phyloP scores from a whole-genome alignment of 2,113 vertebrate genomes.

The Bufo gargarizans region DNA sequence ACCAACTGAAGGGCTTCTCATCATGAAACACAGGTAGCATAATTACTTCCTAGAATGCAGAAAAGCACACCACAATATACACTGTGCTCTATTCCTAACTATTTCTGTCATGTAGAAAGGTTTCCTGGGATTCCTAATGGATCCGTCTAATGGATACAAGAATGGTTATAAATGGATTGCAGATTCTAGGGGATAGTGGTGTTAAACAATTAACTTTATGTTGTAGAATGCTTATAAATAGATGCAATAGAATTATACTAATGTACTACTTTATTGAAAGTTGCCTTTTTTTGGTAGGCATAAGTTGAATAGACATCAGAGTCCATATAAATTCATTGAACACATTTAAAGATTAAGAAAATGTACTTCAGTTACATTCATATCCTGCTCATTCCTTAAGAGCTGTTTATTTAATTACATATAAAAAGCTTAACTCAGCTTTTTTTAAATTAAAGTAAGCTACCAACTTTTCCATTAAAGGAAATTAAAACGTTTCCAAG shows the following conservation, averaged over 20 bases:
- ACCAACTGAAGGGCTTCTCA: neutral
- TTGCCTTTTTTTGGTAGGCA: constrained; percentile 9
- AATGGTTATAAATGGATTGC: neutral
- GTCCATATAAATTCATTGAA: neutral
- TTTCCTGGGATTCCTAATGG: neutral
- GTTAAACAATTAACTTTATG: neutral
- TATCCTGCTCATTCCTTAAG: constrained; percentile 5
- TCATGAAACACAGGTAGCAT: neutral
- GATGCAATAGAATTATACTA: neutral
- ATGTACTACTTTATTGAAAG: neutral
- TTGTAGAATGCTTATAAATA: neutral
- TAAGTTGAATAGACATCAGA: constrained; percentile 30
- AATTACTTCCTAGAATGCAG: neutral
- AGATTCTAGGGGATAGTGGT: neutral
- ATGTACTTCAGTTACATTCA: constrained; percentile 37
- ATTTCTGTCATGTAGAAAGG: neutral
- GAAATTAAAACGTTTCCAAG: constrained; percentile 3
- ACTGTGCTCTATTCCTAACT: neutral
- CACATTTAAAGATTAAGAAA: constrained; percentile 15
- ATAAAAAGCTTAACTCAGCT: neutral
- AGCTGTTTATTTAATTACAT: constrained; percentile 40
- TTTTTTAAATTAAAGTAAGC: constrained; percentile 39
- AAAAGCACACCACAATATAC: neutral
- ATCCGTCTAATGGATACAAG: neutral
- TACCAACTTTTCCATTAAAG: constrained; percentile 35